Base-by-base conservation (phyloP, 2,888 invertebrate genomes). In the Agrotis ipsilon region DNA sequence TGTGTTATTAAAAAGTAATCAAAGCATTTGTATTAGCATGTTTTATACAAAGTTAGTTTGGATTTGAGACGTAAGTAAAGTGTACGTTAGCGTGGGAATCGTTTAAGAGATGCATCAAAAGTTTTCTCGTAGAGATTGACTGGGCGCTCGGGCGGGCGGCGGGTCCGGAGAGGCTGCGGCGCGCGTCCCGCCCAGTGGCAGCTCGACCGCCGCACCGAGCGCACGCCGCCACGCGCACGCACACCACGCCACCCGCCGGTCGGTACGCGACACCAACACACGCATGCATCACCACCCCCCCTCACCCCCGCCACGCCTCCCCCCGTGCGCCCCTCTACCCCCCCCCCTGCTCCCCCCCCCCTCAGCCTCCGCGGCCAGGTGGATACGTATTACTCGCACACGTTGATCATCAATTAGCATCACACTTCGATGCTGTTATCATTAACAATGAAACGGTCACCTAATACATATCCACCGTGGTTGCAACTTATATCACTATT, bases 201-300 rank as follows among this genome's bases (percentile, higher is more conserved):
- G 90, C 88, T 88, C 93, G 93, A 91, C 93, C 94, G 95, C 91
- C 94, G 95, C 87, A 81, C 88, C 83, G 95, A 94, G 95, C 95
- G 95, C 94, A 95, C 96, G 94, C 90, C 92, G 93, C 90, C 92
- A 89, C 91, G 90, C 92, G 92, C 94, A 92, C 92, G 84, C 92
- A 89, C 91, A 89, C 87, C 68, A 87, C 89, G 91, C 90, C 91
- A 92, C 93, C 94, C 94, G 93, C 93, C 94, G 95, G 95, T 95
- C 94, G 95, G 95, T 95, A 95, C 95, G 94, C 94, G 94, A 90
- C 89, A 92, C 91, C 79, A 87, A 90, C 91, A 92, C 90, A 92
- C 91, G 91, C 94, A 93, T 91, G 92, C 92, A 88, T 72, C 69
- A 86, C 88, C 87, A 86, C 82, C 63, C 59, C 66, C 65, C 57